Conservation (phyloP, 1,140 invertebrate species). For the Druon quercuslanigerum region DNA sequence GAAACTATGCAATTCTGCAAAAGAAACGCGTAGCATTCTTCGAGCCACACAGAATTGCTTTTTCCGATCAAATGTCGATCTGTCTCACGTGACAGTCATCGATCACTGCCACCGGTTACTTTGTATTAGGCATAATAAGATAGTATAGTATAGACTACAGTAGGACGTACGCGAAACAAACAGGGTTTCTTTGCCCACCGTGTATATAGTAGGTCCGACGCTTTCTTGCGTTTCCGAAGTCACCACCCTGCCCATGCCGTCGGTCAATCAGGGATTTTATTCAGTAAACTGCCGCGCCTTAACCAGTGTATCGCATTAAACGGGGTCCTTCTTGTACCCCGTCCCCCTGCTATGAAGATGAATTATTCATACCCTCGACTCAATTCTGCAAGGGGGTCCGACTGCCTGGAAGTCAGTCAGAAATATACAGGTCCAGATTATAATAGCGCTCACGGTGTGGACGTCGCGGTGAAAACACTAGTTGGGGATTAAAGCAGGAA, state of each 20-base stretch:
- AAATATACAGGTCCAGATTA: conserved; percentile 63
- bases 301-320: conserved; percentile 71
- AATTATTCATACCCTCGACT: conserved; percentile 69
- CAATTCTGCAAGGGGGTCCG: conserved; percentile 66
- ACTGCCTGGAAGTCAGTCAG: conserved; percentile 64
- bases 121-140: too few species aligned
- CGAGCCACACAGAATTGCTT: too few species aligned
- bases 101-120: too few species aligned
- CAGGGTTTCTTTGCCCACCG: conserved; percentile 30
- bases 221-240: conserved; percentile 58
- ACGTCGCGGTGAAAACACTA: conserved; percentile 51
- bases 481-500: conserved; percentile 35
- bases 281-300: conserved; percentile 65
- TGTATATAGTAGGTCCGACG: conserved; percentile 56
- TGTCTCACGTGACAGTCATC: too few species aligned
- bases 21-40: too few species aligned
- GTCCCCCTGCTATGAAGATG: conserved; percentile 47
- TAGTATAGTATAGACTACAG: too few species aligned
- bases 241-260: conserved; percentile 55
- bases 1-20: too few species aligned
- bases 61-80: too few species aligned
- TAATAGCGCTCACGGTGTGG: conserved; percentile 54
- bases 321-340: conserved; percentile 55
- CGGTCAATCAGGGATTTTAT: conserved; percentile 71
- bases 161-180: conserved; percentile 10